A percentile compares a stretch with the other conserved stretches of the same genome.
Conservation (phyloP, 2,888 invertebrate genomes). For the Lycia hirtaria region DNA sequence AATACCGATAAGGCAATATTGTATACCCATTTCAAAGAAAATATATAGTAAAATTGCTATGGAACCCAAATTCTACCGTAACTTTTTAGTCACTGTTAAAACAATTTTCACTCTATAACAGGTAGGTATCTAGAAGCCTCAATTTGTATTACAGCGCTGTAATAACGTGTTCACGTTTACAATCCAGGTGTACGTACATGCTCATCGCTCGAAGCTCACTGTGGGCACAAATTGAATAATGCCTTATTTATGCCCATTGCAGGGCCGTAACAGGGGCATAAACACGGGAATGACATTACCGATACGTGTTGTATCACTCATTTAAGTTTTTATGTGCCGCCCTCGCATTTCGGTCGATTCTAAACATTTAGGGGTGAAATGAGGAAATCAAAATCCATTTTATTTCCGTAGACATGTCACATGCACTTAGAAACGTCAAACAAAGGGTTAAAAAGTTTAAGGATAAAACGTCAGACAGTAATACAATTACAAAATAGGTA, state of each 20-base stretch:
- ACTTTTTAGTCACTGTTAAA: too few species aligned
- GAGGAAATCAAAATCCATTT: too few species aligned
- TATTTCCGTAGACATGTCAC: too few species aligned
- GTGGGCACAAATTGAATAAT: constrained; percentile 7
- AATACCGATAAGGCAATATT: too few species aligned
- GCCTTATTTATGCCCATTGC: constrained; percentile 23
- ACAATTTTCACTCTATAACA: too few species aligned
- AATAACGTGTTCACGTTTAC: constrained; percentile 3
- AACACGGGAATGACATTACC: constrained; percentile 41
- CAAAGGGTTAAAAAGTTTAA: too few species aligned
- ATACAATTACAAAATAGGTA: too few species aligned
- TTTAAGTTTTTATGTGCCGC: constrained; percentile 29
- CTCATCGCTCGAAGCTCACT: background rate
- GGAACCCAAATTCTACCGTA: too few species aligned
- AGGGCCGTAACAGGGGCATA: constrained; percentile 30
- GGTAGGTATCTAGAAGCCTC: background rate
- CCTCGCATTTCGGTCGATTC: constrained; percentile 20
- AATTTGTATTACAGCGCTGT: background rate
- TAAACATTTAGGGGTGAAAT: background rate
- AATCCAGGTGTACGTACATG: constrained; percentile 2
- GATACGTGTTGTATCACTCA: constrained; percentile 33
- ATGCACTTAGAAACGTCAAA: too few species aligned
- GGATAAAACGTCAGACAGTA: too few species aligned
- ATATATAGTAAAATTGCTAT: too few species aligned
- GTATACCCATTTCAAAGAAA: too few species aligned